Evolutionary conservation across 2,888 invertebrate genomes (phyloP).

Genomic region (Pheosia gnoma): DNA sequence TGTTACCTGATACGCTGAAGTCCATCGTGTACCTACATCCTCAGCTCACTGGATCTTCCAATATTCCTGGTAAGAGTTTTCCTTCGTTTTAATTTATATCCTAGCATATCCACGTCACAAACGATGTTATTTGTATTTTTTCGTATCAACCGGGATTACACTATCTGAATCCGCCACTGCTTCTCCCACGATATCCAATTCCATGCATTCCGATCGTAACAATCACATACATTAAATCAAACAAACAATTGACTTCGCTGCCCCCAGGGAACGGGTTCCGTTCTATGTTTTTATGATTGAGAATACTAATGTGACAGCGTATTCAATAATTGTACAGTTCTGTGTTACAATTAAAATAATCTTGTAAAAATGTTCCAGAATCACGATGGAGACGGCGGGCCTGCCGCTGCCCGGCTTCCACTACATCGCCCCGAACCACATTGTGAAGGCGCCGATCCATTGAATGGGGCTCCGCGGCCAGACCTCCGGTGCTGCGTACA

Average conservation of each 20-base stretch:
- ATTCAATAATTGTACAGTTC: neutral
- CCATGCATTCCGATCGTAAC: conserved; percentile 46
- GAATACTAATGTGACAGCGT: neutral
- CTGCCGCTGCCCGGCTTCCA: conserved; percentile 95
- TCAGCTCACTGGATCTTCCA: conserved; percentile 81
- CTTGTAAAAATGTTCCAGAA: conserved; percentile 86
- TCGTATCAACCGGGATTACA: conserved; percentile 21
- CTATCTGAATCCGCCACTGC: conserved; percentile 29
- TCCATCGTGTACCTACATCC: conserved; percentile 80
- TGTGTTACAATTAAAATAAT: neutral
- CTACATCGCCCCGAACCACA: conserved; percentile 96
- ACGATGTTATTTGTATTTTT: conserved; percentile 17
- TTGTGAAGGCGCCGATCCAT: conserved; percentile 96
- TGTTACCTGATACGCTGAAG: conserved; percentile 75
- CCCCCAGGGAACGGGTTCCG: conserved; percentile 38
- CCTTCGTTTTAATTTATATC: conserved; percentile 78
- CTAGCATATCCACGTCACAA: conserved; percentile 59
- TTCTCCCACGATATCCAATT: conserved; percentile 52
- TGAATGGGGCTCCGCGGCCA: conserved; percentile 83
- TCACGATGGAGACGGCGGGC: conserved; percentile 97
- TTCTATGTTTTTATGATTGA: conserved; percentile 19
- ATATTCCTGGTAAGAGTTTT: conserved; percentile 80
- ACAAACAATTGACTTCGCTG: conserved; percentile 23
- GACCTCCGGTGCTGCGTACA: conserved; percentile 58
- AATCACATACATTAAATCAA: conserved; percentile 18